A percentile compares a stretch with the other conserved stretches of the same genome.
phyloP scores from a whole-genome alignment of 2,113 vertebrate genomes.

The Scortum barcoo region DNA sequence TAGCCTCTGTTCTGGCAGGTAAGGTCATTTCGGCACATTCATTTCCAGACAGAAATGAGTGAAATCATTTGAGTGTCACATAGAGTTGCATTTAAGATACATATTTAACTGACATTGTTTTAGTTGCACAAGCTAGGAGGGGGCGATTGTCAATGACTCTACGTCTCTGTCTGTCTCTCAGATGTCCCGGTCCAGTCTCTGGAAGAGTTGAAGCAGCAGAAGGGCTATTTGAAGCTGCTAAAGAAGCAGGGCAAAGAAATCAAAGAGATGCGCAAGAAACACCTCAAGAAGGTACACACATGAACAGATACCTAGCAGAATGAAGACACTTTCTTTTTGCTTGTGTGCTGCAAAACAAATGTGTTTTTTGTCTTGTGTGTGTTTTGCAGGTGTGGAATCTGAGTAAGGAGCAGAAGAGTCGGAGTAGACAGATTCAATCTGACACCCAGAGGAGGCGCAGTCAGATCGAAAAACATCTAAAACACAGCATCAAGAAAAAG shows the following conservation, averaged over 20 bases:
- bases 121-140: background rate
- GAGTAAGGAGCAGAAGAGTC: slow-evolving; percentile 86
- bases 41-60: slow-evolving; percentile 9
- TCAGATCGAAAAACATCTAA: slow-evolving; percentile 80
- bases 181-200: slow-evolving; percentile 80
- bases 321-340: background rate
- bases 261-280: slow-evolving; percentile 88
- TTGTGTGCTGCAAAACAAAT: background rate
- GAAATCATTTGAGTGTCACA: background rate
- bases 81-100: background rate
- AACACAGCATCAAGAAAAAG: slow-evolving; percentile 83
- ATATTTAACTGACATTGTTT: background rate
- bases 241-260: slow-evolving; percentile 90
- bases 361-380: background rate
- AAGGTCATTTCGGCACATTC: slow-evolving; percentile 57
- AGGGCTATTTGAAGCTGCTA: slow-evolving; percentile 84
- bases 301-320: background rate
- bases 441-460: slow-evolving; percentile 81
- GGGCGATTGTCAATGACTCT: background rate
- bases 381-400: slow-evolving; percentile 79
- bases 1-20: slow-evolving; percentile 89
- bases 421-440: slow-evolving; percentile 76
- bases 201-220: slow-evolving; percentile 87
- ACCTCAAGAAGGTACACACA: slow-evolving; percentile 84
- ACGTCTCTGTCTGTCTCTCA: slow-evolving; percentile 53